Evolutionary conservation across 2,113 vertebrate species (phyloP).

Genomic region (Tautogolabrus adspersus): DNA sequence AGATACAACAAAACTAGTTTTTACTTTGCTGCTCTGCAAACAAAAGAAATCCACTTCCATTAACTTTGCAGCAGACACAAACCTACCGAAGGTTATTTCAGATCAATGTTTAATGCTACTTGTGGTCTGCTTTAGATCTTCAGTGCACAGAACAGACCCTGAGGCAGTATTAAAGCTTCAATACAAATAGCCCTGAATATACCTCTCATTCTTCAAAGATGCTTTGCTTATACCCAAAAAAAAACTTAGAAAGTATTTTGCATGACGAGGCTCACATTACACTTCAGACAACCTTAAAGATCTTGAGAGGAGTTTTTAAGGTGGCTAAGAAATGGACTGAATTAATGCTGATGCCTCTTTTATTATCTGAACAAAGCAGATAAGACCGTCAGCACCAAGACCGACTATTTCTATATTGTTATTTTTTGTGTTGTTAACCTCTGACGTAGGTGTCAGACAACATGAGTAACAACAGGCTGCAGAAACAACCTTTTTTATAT

Average conservation of each 20-base stretch:
- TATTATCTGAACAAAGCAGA: too few relatives aligned
- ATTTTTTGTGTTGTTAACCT: too few relatives aligned
- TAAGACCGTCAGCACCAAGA: too few relatives aligned
- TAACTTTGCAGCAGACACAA: background rate
- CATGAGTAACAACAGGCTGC: too few relatives aligned
- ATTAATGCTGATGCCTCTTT: too few relatives aligned
- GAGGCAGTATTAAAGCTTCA: background rate
- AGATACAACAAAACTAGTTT: background rate
- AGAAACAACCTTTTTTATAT: too few relatives aligned
- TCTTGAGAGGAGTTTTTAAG: too few relatives aligned
- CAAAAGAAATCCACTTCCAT: background rate
- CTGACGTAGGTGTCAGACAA: too few relatives aligned
- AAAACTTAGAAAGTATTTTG: background rate
- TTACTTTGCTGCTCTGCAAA: background rate
- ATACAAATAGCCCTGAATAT: slow-evolving; percentile 7
- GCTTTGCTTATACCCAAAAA: background rate
- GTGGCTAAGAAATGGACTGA: too few relatives aligned
- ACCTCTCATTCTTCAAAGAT: slow-evolving; percentile 4
- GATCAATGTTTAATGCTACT: background rate
- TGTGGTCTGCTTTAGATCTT: slow-evolving; percentile 7
- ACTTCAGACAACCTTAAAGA: background rate
- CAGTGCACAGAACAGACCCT: slow-evolving; percentile 2
- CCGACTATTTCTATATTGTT: too few relatives aligned
- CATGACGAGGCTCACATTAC: background rate
- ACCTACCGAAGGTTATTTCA: slow-evolving; percentile 5